Percentiles rank a stretch among this genome's conserved stretches.
These are phyloP conservation scores for Parapsyche elsis DNA, from an alignment of 1,140 invertebrate genomes.

Conservation along the genomic window DNA sequence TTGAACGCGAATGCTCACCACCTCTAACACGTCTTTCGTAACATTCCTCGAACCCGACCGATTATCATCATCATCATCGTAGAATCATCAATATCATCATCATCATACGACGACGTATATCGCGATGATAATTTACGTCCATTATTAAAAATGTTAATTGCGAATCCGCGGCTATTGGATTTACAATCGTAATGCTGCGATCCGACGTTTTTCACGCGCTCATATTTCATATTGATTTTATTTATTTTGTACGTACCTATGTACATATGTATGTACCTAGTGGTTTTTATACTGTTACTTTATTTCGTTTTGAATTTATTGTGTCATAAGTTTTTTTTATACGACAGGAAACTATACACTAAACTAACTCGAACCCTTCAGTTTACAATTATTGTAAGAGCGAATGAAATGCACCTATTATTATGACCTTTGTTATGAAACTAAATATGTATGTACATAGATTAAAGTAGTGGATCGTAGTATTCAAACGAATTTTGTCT, in stretches of 20 bases:
- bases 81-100: no score
- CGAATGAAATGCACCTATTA: no score
- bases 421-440: no score
- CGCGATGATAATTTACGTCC: slow-evolving; percentile 17
- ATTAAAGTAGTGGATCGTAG: no score
- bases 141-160: slow-evolving; percentile 29
- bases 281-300: neutral
- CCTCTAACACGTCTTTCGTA: neutral
- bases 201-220: slow-evolving; percentile 21
- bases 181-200: neutral
- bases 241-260: neutral
- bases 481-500: no score
- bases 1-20: slow-evolving; percentile 25
- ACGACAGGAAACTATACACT: neutral
- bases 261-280: neutral
- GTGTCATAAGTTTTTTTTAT: neutral
- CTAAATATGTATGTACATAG: no score
- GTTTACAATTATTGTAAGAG: no score
- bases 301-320: neutral
- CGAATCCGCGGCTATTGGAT: neutral
- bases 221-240: slow-evolving; percentile 18
- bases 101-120: neutral
- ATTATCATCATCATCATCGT: slow-evolving; percentile 17
- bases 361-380: no score
- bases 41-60: neutral